Conservation (phyloP, 2,797 vertebrate genomes). For the Pseudopleuronectes americanus region DNA sequence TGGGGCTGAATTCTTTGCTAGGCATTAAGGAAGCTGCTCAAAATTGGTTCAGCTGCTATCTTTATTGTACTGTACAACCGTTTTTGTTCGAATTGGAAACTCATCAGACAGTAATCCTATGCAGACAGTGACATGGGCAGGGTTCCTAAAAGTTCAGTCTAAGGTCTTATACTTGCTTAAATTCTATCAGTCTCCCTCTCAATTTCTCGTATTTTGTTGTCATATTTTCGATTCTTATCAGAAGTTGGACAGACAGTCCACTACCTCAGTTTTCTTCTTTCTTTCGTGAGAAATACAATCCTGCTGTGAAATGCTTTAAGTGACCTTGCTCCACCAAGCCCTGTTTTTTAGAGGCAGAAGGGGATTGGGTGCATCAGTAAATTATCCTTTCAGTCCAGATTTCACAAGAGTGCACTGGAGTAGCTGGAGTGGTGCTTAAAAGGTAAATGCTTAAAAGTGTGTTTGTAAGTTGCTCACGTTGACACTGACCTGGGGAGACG, state of each 20-base stretch:
- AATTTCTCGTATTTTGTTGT: not conserved
- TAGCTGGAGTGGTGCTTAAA: not conserved
- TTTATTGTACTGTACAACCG: conserved; percentile 33
- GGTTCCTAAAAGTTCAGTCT: conserved; percentile 34
- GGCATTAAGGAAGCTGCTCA: conserved; percentile 35
- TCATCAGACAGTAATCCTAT: conserved; percentile 60
- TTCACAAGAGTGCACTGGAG: no score
- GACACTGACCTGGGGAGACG: not conserved
- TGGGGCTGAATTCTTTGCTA: conserved; percentile 29
- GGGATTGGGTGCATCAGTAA: not conserved
- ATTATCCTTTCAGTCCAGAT: no score
- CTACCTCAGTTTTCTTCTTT: not conserved
- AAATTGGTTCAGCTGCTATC: conserved; percentile 61
- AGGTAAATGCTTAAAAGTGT: not conserved
- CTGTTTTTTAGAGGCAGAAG: not conserved
- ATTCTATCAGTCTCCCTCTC: not conserved
- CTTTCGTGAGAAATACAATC: not conserved
- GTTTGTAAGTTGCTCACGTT: not conserved
- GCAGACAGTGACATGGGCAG: conserved; percentile 39
- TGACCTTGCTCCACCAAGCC: not conserved
- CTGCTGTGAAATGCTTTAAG: not conserved
- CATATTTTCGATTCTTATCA: conserved; percentile 1
- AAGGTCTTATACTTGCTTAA: not conserved
- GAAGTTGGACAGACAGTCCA: not conserved
- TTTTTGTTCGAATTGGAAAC: conserved; percentile 53